Evolutionary conservation across 2,113 vertebrate species (phyloP).

Genomic region (Limnothrissa miodon): DNA sequence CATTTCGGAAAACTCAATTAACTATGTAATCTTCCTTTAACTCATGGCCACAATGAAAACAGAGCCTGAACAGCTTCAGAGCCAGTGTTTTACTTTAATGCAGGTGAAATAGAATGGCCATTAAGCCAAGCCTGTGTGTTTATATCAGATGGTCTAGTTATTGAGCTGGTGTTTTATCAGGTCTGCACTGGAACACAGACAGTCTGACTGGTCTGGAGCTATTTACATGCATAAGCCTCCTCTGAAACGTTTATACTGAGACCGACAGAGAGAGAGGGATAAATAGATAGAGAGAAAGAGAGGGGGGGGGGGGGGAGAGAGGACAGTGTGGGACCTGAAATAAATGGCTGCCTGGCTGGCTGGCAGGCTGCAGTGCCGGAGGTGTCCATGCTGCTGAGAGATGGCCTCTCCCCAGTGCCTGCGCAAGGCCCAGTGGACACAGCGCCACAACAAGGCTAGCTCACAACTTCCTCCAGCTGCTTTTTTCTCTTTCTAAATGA

Average conservation of each 20-base stretch:
- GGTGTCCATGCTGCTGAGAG: background rate
- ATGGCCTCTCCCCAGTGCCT: conserved; percentile 22
- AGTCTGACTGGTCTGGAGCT: background rate
- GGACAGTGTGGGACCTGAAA: background rate
- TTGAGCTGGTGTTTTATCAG: background rate
- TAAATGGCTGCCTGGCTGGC: background rate
- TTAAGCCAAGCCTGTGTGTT: background rate
- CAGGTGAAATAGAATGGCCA: background rate
- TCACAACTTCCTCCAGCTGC: background rate
- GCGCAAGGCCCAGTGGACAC: background rate
- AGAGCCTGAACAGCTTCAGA: too few relatives aligned
- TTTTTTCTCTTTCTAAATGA: background rate
- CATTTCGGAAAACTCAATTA: too few relatives aligned
- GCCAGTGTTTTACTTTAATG: too few relatives aligned
- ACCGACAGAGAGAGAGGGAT: background rate
- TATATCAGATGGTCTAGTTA: background rate
- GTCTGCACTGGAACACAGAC: background rate
- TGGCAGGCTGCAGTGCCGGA: background rate
- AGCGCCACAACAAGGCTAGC: conserved; percentile 20
- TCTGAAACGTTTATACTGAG: background rate
- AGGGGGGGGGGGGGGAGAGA: background rate
- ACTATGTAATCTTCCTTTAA: too few relatives aligned
- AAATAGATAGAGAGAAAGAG: background rate
- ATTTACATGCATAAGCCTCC: background rate
- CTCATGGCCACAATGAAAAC: too few relatives aligned